Percentiles rank a stretch among this genome's conserved stretches.
These are phyloP conservation scores for Paralvinella palmiformis DNA, from an alignment of 1,140 invertebrate genomes.

Conservation along the genomic window DNA sequence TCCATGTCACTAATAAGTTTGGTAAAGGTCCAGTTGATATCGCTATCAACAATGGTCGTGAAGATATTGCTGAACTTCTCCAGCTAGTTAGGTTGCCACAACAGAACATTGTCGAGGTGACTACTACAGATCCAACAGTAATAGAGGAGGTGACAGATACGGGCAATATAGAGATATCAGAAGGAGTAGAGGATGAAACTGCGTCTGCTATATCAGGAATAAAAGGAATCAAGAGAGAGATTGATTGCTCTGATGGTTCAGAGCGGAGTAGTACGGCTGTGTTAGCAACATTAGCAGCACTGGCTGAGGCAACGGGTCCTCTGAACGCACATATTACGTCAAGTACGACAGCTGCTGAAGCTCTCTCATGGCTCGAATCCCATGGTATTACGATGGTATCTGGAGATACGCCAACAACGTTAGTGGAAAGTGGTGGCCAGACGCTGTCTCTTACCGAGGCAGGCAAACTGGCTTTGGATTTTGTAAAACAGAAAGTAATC, in stretches of 20 bases:
- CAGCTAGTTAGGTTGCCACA: too few species aligned
- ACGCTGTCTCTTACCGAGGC: slow-evolving; percentile 71
- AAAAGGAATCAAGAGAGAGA: too few species aligned
- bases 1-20: slow-evolving; percentile 70
- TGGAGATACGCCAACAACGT: slow-evolving; percentile 61
- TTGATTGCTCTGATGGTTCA: too few species aligned
- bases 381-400: slow-evolving; percentile 76
- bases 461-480: slow-evolving; percentile 67
- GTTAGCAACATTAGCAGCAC: slow-evolving; percentile 48
- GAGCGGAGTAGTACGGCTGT: slow-evolving; percentile 49
- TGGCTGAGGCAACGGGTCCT: slow-evolving; percentile 49
- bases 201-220: too few species aligned
- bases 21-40: slow-evolving; percentile 74
- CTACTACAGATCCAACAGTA: slow-evolving; percentile 2
- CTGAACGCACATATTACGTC: slow-evolving; percentile 21
- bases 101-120: not conserved
- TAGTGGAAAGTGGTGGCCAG: slow-evolving; percentile 70
- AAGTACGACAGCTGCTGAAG: slow-evolving; percentile 36
- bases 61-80: slow-evolving; percentile 61
- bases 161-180: not conserved
- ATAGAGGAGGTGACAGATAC: slow-evolving; percentile 8
- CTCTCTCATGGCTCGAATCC: slow-evolving; percentile 65
- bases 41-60: slow-evolving; percentile 60
- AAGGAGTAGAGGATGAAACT: too few species aligned
- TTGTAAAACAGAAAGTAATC: slow-evolving; percentile 35